A percentile compares a stretch with the other conserved stretches of the same genome.
phyloP scores from a whole-genome alignment of 1,140 invertebrate genomes.

The Anoplophora glabripennis region DNA sequence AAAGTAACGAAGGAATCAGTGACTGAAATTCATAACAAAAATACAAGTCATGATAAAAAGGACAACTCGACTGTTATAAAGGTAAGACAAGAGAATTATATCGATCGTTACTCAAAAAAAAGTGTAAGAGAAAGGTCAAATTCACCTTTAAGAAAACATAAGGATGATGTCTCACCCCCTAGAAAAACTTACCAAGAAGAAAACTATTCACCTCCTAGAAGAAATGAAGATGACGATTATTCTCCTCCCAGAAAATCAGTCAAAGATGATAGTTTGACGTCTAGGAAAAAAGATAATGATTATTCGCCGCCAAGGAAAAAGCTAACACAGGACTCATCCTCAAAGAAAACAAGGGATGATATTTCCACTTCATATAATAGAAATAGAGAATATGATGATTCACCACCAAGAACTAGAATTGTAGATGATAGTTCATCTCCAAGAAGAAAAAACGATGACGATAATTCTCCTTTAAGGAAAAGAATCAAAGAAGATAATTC shows the following conservation, averaged over 20 bases:
- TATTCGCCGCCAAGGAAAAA: slow-evolving; percentile 25
- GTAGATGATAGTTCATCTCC: slow-evolving; percentile 21
- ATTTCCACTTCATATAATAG: slow-evolving; percentile 17
- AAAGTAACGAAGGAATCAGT: slow-evolving; percentile 10
- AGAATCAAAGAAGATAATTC: slow-evolving; percentile 22
- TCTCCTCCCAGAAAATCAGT: slow-evolving; percentile 45
- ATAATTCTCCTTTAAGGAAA: slow-evolving; percentile 14
- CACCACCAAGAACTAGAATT: slow-evolving; percentile 13
- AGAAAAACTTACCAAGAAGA: slow-evolving; percentile 8
- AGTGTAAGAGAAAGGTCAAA: not conserved
- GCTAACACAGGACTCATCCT: slow-evolving; percentile 32
- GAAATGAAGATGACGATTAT: slow-evolving; percentile 38
- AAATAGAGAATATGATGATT: not conserved
- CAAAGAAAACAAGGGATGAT: slow-evolving; percentile 24
- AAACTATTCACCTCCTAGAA: slow-evolving; percentile 21
- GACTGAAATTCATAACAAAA: not conserved
- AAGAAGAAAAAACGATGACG: slow-evolving; percentile 6
- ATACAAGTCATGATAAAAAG: not conserved
- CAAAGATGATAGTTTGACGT: slow-evolving; percentile 22
- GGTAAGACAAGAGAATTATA: too few species aligned
- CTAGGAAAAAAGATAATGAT: slow-evolving; percentile 4
- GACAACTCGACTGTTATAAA: too few species aligned
- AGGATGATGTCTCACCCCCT: too few species aligned
- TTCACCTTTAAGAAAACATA: too few species aligned
- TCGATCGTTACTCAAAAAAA: too few species aligned